Base-by-base conservation (phyloP, 2,113 vertebrate species). In the Meleagris gallopavo region DNA sequence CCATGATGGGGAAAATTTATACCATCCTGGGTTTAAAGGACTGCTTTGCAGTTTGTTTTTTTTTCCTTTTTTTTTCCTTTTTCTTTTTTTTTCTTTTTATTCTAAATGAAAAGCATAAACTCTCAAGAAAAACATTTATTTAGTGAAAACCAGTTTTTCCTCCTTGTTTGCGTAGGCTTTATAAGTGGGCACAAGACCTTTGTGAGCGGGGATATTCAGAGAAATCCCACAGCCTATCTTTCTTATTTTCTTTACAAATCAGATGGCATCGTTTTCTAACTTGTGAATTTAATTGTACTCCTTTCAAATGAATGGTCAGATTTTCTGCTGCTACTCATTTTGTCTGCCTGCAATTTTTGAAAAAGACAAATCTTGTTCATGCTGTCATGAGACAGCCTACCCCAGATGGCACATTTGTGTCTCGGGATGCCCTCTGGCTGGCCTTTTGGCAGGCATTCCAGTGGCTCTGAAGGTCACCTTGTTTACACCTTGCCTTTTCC, bases 341-440 rank as follows among this genome's bases (percentile, higher is more conserved):
- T 88, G 27, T 76, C 60, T 95, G 64, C 41, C 54, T 89, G 72
- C 55, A 62, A 27, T 92, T 92, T 92, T 89, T 82, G 88, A 84
- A 95, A 67, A 73, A 87, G 76, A 76, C 79, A 85, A 74, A 87
- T 89, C 88, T 93, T 75, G 89, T 88, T 89, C 85, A 36, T 10
- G 25, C 80, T 94, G 76, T 93, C 74, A 58, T 77, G 84, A 96
- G 81, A 41, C 86, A 92, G 86, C 89, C 85, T 94, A 86, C 80
- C 86, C 89, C 88, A 95, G 95, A 90, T 96, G 97, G 95, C 93
- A 95, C 88, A 93, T 88, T 89, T 96, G 91, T 96, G 95, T 87
- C 86, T 94, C 3, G 18, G 79, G 83, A 81, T 95, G 90, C 91
- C 89, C 91, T 88, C 86, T 95, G 93, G 93, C 80, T 83, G 94